These are phyloP conservation scores for Troides oblongomaculatus DNA, from an alignment of 2,888 invertebrate species.

Conservation along the genomic window DNA sequence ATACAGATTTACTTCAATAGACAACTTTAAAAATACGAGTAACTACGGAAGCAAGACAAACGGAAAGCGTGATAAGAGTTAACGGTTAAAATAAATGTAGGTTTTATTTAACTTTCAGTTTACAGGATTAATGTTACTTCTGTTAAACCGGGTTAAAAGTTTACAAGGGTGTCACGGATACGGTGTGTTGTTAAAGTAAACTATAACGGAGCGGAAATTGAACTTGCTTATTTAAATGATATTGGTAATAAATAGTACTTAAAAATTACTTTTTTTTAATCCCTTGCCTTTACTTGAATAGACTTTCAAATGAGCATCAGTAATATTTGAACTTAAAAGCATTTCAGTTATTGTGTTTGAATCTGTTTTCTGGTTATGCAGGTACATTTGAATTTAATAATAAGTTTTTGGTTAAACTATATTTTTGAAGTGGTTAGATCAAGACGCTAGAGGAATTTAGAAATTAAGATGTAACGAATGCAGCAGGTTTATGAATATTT, in stretches of 20 bases:
- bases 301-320: too few relatives aligned
- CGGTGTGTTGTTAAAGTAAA: slow-evolving; percentile 35
- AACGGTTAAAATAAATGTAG: slow-evolving; percentile 43
- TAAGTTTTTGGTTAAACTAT: too few relatives aligned
- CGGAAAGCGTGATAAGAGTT: slow-evolving; percentile 30
- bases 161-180: slow-evolving; percentile 35
- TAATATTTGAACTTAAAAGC: too few relatives aligned
- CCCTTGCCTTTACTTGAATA: too few relatives aligned
- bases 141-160: slow-evolving; percentile 36
- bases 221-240: too few relatives aligned
- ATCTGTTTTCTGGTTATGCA: too few relatives aligned
- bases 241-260: too few relatives aligned
- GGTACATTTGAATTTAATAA: too few relatives aligned
- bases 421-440: too few relatives aligned
- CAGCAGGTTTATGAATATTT: slow-evolving; percentile 15
- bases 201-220: too few relatives aligned
- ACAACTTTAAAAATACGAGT: slow-evolving; percentile 13
- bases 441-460: not conserved
- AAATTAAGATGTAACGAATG: slow-evolving; percentile 7
- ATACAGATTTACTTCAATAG: not conserved
- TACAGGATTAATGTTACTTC: slow-evolving; percentile 30
- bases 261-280: too few relatives aligned
- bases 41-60: slow-evolving; percentile 13
- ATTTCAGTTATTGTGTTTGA: too few relatives aligned
- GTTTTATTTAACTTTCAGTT: slow-evolving; percentile 42